Percentiles rank a stretch among this genome's conserved stretches.
Evolutionary conservation across 2,113 vertebrate genomes (phyloP).

Genomic region (Callipepla squamata): DNA sequence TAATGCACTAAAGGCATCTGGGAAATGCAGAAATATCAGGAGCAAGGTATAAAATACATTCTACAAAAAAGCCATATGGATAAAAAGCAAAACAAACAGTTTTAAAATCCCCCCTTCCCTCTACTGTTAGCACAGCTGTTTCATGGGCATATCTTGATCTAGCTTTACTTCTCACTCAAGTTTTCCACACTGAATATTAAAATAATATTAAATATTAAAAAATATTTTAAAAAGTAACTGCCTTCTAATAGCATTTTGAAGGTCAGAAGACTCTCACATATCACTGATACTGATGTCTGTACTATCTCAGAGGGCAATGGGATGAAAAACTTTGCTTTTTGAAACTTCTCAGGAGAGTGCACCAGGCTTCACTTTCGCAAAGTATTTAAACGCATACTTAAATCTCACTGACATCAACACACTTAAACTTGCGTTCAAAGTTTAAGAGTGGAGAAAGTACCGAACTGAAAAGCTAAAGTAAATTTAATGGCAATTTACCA

Average conservation of each 20-base stretch:
- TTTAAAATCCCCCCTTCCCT: background rate
- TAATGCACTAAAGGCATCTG: slow-evolving; percentile 13
- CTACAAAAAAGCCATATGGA: background rate
- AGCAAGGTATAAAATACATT: slow-evolving; percentile 16
- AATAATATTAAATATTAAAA: too few relatives aligned
- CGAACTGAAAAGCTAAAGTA: background rate
- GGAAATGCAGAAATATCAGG: slow-evolving; percentile 14
- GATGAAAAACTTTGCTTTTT: background rate
- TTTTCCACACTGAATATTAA: too few relatives aligned
- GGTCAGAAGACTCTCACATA: background rate
- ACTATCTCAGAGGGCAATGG: background rate
- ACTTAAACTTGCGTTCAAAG: background rate
- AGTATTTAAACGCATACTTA: background rate
- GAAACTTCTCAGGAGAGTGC: background rate
- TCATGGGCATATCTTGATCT: background rate
- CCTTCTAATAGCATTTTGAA: background rate
- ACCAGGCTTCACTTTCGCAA: background rate
- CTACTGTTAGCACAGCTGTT: background rate
- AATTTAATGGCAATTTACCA: background rate
- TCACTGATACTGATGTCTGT: background rate
- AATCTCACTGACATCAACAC: too few relatives aligned
- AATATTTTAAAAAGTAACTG: too few relatives aligned
- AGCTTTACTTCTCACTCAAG: background rate
- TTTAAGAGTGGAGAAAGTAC: background rate
- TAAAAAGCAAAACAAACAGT: background rate